phyloP scores from a whole-genome alignment of 2,797 vertebrate genomes.

The Pantherophis alleghaniensis region DNA sequence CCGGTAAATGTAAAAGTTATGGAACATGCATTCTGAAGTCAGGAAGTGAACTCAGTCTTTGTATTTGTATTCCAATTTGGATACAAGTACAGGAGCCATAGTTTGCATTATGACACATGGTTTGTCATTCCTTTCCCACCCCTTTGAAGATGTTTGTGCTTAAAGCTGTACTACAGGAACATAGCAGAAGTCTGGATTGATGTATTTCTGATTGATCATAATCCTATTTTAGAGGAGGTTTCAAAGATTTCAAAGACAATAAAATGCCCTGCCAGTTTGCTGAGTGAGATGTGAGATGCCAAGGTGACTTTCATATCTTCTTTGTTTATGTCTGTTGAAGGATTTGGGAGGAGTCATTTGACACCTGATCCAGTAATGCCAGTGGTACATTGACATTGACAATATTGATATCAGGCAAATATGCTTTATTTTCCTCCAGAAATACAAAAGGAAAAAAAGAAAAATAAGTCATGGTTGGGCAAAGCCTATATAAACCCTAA shows the following conservation, averaged over 20 bases:
- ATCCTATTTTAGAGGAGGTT: not conserved
- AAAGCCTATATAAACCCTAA: not conserved
- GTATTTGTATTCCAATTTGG: not conserved
- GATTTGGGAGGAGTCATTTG: not conserved
- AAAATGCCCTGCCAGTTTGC: not conserved
- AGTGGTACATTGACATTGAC: not conserved
- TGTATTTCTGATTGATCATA: not conserved
- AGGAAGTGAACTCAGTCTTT: not conserved
- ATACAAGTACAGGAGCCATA: not conserved
- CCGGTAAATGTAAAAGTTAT: not conserved
- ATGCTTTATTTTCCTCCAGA: not conserved
- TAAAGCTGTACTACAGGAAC: not conserved
- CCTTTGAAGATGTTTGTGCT: not conserved
- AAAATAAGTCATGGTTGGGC: not conserved
- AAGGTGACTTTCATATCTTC: not conserved
- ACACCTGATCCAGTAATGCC: not conserved
- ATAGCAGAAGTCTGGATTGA: not conserved
- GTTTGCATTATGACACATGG: not conserved
- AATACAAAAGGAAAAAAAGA: not conserved
- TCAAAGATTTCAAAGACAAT: not conserved
- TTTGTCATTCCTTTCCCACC: not conserved
- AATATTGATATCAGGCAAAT: not conserved
- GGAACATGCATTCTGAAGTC: not conserved
- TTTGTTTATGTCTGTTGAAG: not conserved
- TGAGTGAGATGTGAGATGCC: not conserved